A percentile compares a stretch with the other conserved stretches of the same genome.
Evolutionary conservation across 2,113 vertebrate species (phyloP).

Genomic region (Haemorhous mexicanus): DNA sequence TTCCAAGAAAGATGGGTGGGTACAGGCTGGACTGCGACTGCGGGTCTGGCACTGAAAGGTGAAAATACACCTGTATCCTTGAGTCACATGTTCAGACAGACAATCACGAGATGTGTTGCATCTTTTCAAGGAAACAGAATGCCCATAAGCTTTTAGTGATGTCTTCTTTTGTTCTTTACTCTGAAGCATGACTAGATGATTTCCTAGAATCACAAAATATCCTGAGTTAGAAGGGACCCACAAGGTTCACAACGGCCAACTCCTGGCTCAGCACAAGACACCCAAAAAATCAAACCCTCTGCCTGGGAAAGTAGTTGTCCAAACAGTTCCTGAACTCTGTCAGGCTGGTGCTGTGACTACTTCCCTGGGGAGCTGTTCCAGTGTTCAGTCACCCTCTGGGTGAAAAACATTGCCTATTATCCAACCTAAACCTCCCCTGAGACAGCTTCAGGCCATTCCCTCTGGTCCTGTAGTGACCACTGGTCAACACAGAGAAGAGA

Average conservation of each 20-base stretch:
- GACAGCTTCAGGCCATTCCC: not conserved
- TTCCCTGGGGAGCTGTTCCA: not conserved
- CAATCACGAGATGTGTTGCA: rapidly evolving
- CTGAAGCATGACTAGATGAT: not conserved
- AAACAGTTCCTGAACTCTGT: not conserved
- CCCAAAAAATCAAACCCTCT: not conserved
- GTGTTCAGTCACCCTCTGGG: rapidly evolving
- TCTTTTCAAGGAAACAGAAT: not conserved
- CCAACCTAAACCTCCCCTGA: not conserved
- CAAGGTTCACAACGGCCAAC: not conserved
- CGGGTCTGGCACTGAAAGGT: not conserved
- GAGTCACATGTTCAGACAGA: not conserved
- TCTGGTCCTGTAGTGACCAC: not conserved
- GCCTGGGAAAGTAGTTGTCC: not conserved
- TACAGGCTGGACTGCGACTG: not conserved
- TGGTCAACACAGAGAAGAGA: not conserved
- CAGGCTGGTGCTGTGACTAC: not conserved
- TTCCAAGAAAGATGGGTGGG: not conserved
- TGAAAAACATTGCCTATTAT: not conserved
- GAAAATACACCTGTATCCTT: not conserved
- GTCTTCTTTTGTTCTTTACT: not conserved
- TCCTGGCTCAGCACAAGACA: not conserved
- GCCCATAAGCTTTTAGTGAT: not conserved
- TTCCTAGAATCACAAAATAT: not conserved
- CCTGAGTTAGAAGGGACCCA: not conserved